These are phyloP conservation scores for Petrocephalus zakoni DNA, from an alignment of 2,113 vertebrate genomes.

Conservation along the genomic window DNA sequence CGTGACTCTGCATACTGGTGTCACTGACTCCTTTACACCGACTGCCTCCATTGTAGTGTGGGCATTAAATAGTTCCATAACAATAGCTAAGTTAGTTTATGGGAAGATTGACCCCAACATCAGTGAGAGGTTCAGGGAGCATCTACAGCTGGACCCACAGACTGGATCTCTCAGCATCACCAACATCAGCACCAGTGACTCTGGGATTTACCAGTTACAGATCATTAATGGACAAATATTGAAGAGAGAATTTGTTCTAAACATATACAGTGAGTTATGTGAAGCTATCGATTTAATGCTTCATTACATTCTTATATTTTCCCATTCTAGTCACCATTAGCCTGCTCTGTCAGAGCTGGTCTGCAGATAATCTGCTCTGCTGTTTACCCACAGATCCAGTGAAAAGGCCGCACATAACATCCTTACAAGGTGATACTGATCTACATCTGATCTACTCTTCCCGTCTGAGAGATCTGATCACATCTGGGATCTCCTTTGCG, in stretches of 20 bases:
- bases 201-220: slow-evolving; percentile 6
- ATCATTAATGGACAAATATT: not conserved
- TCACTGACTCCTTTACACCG: not conserved
- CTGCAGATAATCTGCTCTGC: not conserved
- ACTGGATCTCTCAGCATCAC: slow-evolving; percentile 26
- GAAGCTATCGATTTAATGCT: not conserved
- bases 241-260: not conserved
- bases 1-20: not conserved
- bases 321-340: not conserved
- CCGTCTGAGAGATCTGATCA: not conserved
- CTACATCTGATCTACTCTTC: not conserved
- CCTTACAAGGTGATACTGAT: not conserved
- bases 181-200: slow-evolving; percentile 17
- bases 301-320: not conserved
- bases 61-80: not conserved
- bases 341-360: not conserved
- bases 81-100: not conserved
- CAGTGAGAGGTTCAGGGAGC: not conserved
- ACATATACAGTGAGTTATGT: not conserved
- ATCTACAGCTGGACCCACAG: slow-evolving; percentile 23
- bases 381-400: not conserved
- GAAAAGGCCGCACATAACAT: not conserved
- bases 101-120: not conserved
- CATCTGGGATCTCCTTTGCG: not conserved
- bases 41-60: not conserved